Percentiles rank a stretch among this genome's conserved stretches.
These are phyloP conservation scores for Spinus olivaceus DNA, from an alignment of 2,797 vertebrate species.

Conservation along the genomic window DNA sequence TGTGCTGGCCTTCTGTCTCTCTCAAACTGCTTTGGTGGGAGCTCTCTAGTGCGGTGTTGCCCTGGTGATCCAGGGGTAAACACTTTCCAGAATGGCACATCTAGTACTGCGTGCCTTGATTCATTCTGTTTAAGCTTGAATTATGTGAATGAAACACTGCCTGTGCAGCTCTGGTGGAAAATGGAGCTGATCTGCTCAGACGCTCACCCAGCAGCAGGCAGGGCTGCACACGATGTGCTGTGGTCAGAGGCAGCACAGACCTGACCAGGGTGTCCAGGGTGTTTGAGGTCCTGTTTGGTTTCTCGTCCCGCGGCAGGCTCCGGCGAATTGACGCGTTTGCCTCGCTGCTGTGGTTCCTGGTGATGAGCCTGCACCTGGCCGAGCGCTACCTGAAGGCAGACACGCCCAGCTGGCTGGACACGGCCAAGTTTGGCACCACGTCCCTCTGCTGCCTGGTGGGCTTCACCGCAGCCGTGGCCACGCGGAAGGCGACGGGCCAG, in stretches of 20 bases:
- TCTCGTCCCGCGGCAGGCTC: constrained; percentile 73
- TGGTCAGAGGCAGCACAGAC: background rate
- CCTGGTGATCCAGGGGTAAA: background rate
- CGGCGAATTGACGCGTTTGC: constrained; percentile 89
- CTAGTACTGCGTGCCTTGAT: background rate
- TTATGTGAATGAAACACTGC: background rate
- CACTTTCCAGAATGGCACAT: accelerated
- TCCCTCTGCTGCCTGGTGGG: constrained; percentile 92
- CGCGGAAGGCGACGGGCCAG: constrained; percentile 81
- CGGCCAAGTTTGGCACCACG: constrained; percentile 79
- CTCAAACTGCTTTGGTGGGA: accelerated
- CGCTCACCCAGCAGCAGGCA: background rate
- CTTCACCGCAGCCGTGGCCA: constrained; percentile 89
- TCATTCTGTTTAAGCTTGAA: background rate
- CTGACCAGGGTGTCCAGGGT: accelerated
- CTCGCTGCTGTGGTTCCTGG: constrained; percentile 87
- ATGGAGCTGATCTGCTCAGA: background rate
- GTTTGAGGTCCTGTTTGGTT: background rate
- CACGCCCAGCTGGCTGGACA: constrained; percentile 82
- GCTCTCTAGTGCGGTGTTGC: background rate
- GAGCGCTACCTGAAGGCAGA: constrained; percentile 78
- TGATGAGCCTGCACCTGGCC: constrained; percentile 82
- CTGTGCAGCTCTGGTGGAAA: background rate
- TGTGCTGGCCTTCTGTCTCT: background rate
- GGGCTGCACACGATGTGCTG: background rate